Percentiles rank a stretch among this genome's conserved stretches.
These are phyloP conservation scores for Hylia prasina DNA, from an alignment of 2,113 vertebrate species.

Conservation along the genomic window DNA sequence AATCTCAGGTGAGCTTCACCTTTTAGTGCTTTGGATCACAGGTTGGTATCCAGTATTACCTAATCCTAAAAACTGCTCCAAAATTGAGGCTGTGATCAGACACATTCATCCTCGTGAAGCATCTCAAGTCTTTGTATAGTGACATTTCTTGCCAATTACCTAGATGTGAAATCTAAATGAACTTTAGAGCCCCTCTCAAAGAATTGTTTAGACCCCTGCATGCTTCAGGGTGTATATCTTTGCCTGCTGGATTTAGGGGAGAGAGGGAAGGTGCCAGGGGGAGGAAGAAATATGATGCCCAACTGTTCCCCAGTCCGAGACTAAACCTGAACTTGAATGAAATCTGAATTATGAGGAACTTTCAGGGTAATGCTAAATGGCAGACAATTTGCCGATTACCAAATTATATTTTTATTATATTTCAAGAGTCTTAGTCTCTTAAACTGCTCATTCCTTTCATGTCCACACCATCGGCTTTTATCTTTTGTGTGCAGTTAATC, in stretches of 20 bases:
- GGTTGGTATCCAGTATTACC: background rate
- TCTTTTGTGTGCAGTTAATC: background rate
- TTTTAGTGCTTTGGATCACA: background rate
- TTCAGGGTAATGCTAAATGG: background rate
- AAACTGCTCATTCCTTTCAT: background rate
- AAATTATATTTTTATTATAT: background rate
- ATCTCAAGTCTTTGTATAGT: background rate
- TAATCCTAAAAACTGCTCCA: background rate
- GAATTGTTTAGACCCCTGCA: background rate
- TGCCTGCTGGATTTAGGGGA: background rate
- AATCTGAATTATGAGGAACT: background rate
- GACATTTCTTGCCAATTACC: background rate
- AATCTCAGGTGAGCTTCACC: slow-evolving; percentile 85
- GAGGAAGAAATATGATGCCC: background rate
- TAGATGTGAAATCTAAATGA: background rate
- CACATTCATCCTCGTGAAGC: background rate
- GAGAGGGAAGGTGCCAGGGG: background rate
- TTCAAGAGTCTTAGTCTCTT: background rate
- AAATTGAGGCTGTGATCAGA: background rate
- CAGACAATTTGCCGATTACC: background rate
- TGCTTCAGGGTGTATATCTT: background rate
- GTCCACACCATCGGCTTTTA: background rate
- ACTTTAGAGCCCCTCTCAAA: background rate
- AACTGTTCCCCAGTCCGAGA: background rate
- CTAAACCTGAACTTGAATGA: background rate